phyloP scores from a whole-genome alignment of 2,113 vertebrate genomes.

The Equus quagga region DNA sequence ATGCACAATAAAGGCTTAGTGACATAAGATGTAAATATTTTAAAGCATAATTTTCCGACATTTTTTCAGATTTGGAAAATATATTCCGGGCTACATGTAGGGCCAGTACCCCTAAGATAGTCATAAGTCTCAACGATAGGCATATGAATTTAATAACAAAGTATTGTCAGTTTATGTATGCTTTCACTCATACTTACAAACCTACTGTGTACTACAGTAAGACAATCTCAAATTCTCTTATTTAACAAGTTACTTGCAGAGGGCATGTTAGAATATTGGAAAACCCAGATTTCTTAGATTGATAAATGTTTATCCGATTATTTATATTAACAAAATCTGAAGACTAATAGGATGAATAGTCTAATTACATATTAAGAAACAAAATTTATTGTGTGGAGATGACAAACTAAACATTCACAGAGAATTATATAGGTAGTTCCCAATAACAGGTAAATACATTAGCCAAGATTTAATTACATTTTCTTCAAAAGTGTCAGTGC shows the following conservation, averaged over 20 bases:
- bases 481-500: slow-evolving; percentile 31
- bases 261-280: slow-evolving; percentile 2
- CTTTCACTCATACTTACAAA: slow-evolving; percentile 54
- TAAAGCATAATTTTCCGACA: neutral
- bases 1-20: neutral
- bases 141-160: slow-evolving; percentile 18
- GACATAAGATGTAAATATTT: slow-evolving; percentile 5
- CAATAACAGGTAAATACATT: neutral
- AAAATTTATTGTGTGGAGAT: neutral
- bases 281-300: slow-evolving; percentile 28
- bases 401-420: neutral
- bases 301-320: neutral
- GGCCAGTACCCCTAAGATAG: neutral
- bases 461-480: slow-evolving; percentile 35
- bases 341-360: slow-evolving; percentile 2
- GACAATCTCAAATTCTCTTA: slow-evolving; percentile 71
- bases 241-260: slow-evolving; percentile 63
- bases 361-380: slow-evolving; percentile 12
- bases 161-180: neutral
- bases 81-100: neutral
- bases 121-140: neutral
- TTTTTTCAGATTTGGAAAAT: slow-evolving; percentile 2
- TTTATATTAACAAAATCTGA: slow-evolving; percentile 16
- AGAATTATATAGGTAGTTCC: neutral
- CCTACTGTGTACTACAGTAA: slow-evolving; percentile 12